Percentiles rank a stretch among this genome's conserved stretches.
These are phyloP conservation scores for Cricetomys ansorgei DNA, from an alignment of 2,113 vertebrate genomes.

Conservation along the genomic window DNA sequence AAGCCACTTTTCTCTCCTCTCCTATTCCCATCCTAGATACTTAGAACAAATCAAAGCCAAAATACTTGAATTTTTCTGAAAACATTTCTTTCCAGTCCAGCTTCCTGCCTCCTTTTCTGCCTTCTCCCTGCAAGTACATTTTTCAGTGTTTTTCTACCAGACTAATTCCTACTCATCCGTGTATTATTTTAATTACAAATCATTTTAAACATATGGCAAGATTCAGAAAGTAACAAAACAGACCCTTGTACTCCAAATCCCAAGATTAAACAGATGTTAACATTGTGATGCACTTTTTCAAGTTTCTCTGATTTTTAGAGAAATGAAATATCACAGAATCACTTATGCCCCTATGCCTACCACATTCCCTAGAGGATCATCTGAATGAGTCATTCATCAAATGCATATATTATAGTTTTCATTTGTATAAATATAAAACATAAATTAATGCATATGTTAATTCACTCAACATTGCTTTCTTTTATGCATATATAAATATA, in stretches of 20 bases:
- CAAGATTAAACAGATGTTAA: constrained; percentile 77
- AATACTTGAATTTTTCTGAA: background rate
- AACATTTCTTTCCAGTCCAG: background rate
- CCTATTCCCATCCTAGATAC: background rate
- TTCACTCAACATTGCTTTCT: background rate
- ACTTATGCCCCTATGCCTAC: accelerated
- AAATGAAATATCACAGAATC: constrained; percentile 2
- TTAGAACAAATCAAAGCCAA: background rate
- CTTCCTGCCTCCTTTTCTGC: background rate
- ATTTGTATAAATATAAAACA: background rate
- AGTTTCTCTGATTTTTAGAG: constrained; percentile 1
- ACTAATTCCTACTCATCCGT: constrained; percentile 75
- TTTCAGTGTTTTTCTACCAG: constrained; percentile 70
- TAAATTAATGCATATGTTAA: background rate
- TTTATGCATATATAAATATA: background rate
- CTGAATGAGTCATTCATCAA: background rate
- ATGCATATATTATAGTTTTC: background rate
- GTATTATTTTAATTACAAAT: constrained; percentile 79
- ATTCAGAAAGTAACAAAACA: constrained; percentile 66
- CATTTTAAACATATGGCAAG: constrained; percentile 77
- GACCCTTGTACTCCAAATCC: constrained; percentile 25
- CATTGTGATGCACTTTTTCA: background rate
- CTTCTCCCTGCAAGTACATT: constrained; percentile 28
- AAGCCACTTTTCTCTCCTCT: background rate
- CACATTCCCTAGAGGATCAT: background rate